Evolutionary conservation across 2,797 vertebrate genomes (phyloP).

Genomic region (Malurus splendens): DNA sequence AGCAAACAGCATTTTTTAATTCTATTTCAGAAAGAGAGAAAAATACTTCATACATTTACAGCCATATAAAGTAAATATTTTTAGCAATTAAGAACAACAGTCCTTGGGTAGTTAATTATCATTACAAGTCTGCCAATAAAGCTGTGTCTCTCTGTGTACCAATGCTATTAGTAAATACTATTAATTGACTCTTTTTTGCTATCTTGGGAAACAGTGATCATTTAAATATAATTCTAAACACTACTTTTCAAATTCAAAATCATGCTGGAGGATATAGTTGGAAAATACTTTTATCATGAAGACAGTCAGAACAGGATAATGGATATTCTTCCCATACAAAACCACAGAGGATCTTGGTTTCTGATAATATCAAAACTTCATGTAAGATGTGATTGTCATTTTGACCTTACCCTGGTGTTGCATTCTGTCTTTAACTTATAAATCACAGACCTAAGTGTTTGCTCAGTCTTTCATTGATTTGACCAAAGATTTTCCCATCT

Average conservation of each 20-base stretch:
- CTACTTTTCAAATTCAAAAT: neutral
- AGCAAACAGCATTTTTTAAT: neutral
- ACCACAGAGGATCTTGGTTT: neutral
- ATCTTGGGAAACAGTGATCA: neutral
- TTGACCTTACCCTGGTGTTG: neutral
- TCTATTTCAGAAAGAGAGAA: neutral
- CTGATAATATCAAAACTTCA: neutral
- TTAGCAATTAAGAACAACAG: neutral
- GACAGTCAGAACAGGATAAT: neutral
- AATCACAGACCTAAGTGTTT: neutral
- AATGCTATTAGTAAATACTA: rapidly evolving
- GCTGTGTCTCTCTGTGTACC: neutral
- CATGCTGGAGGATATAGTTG: neutral
- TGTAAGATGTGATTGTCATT: rapidly evolving
- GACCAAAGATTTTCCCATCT: neutral
- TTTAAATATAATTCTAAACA: neutral
- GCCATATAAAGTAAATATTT: neutral
- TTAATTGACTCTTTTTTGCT: neutral
- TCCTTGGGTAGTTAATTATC: neutral
- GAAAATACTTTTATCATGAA: neutral
- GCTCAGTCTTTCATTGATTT: neutral
- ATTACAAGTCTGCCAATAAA: neutral
- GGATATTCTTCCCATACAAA: neutral
- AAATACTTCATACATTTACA: neutral
- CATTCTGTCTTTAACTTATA: neutral